Evolutionary conservation across 2,797 vertebrate genomes (phyloP).

Genomic region (Choloepus didactylus): DNA sequence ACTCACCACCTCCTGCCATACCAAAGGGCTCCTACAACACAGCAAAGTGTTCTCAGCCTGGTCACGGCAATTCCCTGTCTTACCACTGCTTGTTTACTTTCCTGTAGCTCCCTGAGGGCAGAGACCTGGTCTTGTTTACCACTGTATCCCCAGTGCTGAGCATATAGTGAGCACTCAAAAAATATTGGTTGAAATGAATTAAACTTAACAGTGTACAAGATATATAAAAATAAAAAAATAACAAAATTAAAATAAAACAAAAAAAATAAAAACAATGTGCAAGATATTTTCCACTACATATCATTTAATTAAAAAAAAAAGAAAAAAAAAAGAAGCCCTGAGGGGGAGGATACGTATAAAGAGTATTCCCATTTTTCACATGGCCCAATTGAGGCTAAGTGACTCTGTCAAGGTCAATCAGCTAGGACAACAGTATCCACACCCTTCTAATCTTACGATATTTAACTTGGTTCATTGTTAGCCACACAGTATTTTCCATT

Average conservation of each 20-base stretch:
- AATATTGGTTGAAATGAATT: slow-evolving; percentile 34
- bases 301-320: background rate
- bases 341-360: slow-evolving; percentile 10
- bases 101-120: background rate
- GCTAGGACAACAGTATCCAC: background rate
- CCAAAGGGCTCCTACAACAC: background rate
- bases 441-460: slow-evolving; percentile 18
- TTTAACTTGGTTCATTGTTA: slow-evolving; percentile 40
- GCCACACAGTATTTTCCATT: slow-evolving; percentile 20
- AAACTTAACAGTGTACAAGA: background rate
- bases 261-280: background rate
- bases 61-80: background rate
- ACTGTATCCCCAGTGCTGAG: background rate
- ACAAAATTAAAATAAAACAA: too few relatives aligned
- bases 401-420: slow-evolving; percentile 28
- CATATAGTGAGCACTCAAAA: background rate
- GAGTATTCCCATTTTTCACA: slow-evolving; percentile 48
- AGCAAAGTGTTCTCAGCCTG: background rate
- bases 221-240: too few relatives aligned
- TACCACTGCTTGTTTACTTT: slow-evolving; percentile 23
- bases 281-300: slow-evolving; percentile 21
- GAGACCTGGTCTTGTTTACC: background rate
- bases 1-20: background rate
- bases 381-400: background rate
- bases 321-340: background rate